These are phyloP conservation scores for Phragmatobia fuliginosa DNA, from an alignment of 2,888 invertebrate species.

Conservation along the genomic window DNA sequence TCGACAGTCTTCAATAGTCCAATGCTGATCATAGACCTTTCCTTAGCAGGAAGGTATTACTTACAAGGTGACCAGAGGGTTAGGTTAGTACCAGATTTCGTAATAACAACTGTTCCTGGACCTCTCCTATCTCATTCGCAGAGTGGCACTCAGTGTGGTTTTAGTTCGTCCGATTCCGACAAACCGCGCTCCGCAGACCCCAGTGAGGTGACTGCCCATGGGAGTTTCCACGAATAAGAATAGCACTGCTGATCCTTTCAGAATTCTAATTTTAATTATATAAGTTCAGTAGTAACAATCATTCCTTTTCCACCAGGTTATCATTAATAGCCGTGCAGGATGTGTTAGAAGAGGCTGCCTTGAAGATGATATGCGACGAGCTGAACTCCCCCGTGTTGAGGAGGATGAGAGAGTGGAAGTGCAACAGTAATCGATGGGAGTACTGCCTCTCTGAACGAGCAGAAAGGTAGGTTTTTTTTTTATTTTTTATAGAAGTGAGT, in stretches of 20 bases:
- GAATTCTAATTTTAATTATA: not conserved
- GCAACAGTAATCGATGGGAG: slow-evolving; percentile 89
- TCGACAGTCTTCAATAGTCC: no score
- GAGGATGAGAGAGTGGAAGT: slow-evolving; percentile 88
- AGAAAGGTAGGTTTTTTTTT: slow-evolving; percentile 60
- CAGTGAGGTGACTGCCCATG: no score
- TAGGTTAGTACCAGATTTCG: no score
- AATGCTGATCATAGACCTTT: no score
- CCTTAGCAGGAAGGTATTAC: no score
- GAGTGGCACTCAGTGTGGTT: no score
- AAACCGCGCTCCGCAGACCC: no score
- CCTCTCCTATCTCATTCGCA: no score
- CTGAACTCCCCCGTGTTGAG: slow-evolving; percentile 88
- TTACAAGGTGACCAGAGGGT: no score
- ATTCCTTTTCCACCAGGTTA: slow-evolving; percentile 81
- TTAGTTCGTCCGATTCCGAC: no score
- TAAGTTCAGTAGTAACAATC: not conserved
- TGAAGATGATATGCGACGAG: slow-evolving; percentile 90
- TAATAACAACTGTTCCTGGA: no score
- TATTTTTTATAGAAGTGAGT: not conserved
- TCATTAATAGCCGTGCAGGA: slow-evolving; percentile 92
- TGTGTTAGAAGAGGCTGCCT: slow-evolving; percentile 88
- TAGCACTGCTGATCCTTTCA: not conserved
- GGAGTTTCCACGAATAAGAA: no score
- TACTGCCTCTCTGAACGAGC: slow-evolving; percentile 76